These are phyloP conservation scores for Gastrophysa polygoni DNA, from an alignment of 2,888 invertebrate genomes.

Conservation along the genomic window DNA sequence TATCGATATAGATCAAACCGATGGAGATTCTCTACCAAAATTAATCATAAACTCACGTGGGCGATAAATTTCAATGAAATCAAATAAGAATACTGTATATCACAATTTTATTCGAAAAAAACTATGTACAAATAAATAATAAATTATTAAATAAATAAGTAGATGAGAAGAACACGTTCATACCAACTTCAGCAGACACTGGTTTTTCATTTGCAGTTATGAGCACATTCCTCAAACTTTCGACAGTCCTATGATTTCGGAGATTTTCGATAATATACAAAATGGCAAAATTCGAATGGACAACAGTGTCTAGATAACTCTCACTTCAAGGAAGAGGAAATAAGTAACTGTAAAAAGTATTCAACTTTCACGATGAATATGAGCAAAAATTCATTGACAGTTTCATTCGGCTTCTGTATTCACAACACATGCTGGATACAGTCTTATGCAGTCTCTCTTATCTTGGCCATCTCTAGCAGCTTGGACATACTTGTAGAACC, in stretches of 20 bases:
- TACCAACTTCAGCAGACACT: neutral
- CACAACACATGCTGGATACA: slow-evolving; percentile 73
- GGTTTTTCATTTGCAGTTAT: too few relatives aligned
- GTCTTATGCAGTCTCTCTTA: slow-evolving; percentile 71
- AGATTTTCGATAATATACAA: neutral
- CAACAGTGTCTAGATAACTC: too few relatives aligned
- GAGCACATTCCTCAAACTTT: neutral
- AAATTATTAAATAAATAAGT: neutral
- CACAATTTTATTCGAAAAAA: neutral
- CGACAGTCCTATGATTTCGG: neutral
- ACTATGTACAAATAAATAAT: slow-evolving; percentile 11
- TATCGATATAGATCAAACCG: too few relatives aligned
- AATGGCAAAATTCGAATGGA: neutral
- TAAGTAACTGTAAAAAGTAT: too few relatives aligned
- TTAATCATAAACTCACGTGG: too few relatives aligned
- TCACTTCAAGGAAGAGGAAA: too few relatives aligned
- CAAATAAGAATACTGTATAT: neutral
- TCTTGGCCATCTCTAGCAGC: slow-evolving; percentile 86
- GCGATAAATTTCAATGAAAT: neutral
- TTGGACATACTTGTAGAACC: slow-evolving; percentile 79
- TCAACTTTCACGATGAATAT: too few relatives aligned
- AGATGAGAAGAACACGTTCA: neutral
- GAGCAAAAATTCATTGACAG: too few relatives aligned
- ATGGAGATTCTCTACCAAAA: too few relatives aligned
- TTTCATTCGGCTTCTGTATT: slow-evolving; percentile 62